Base-by-base conservation (phyloP, 2,113 vertebrate species). In the Nestor notabilis region DNA sequence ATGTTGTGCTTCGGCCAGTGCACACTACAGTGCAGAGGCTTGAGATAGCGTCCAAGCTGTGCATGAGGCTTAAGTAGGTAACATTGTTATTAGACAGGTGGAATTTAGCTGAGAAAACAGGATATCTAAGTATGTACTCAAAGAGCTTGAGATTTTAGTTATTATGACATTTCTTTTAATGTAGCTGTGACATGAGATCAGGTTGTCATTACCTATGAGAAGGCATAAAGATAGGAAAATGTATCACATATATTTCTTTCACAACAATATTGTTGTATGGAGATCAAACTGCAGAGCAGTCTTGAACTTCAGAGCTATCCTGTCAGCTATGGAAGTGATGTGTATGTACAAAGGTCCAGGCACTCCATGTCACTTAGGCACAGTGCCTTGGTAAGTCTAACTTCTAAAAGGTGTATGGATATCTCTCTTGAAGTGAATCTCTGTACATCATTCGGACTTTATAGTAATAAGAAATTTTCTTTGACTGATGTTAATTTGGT, bases 301-400 rank as follows among this genome's bases (percentile, higher is more conserved):
- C 91, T 43, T 21, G 39, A 72, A 31, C 11, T 39, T 53, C 35
- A 43, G 52, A 76, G 77, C 52, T 49, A 3, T 55, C 33, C 47
- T 69, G 39, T 71, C 61, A 47, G 37, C 20, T 56, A 0, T 37
- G 52, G 47, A 90, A 81, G 33, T 0, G 0, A 28, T 16, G 29
- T 47, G 47, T 44, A 72, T 11, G 31, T 71, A 39, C 19, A 82
- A 60, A 71, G 41, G 15, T 50, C 69, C 41, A 71, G 43, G 35
- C 29, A 46, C 29, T 63, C 61, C 5, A 6, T 20, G 66, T 47
- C 65, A n/a, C 71, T 65, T 74, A 43, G 35, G 69, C 7, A 37
- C 64, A 50, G 20, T 55, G 39, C 41, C 37, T 78, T 52, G 24
- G 33, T n/a, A 70, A 25, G 11, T 46, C 17, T 70, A n/a, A 47